Percentiles rank a stretch among this genome's conserved stretches.
Conservation (phyloP, 2,797 vertebrate species). For the Cossypha caffra region DNA sequence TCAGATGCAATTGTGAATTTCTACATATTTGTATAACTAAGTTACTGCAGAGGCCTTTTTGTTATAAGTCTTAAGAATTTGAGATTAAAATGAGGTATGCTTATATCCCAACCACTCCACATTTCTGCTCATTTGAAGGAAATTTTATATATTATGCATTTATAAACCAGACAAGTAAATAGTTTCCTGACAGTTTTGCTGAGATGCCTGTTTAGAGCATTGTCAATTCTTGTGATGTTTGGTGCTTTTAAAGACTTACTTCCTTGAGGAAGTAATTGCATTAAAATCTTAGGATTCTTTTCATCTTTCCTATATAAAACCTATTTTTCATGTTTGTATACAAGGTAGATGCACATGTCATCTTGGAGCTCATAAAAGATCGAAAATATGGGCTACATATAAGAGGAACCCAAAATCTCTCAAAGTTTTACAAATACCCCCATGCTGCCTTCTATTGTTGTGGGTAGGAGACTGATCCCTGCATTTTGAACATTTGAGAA, state of each 20-base stretch:
- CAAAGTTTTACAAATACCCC: not conserved
- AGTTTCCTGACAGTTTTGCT: not conserved
- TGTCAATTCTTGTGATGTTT: not conserved
- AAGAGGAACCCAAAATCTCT: not conserved
- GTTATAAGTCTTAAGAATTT: not conserved
- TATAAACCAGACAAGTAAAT: not conserved
- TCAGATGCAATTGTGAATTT: not conserved
- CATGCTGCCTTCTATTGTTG: not conserved
- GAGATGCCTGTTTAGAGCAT: not conserved
- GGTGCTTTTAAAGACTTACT: not conserved
- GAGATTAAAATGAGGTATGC: not conserved
- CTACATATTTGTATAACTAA: not conserved
- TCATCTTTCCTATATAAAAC: not conserved
- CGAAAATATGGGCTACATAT: not conserved
- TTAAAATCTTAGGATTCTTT: not conserved
- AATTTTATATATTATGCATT: not conserved
- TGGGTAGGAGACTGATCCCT: not conserved
- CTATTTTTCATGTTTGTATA: not conserved
- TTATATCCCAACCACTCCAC: not conserved
- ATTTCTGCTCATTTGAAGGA: not conserved
- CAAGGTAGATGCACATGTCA: not conserved
- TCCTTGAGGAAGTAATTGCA: not conserved
- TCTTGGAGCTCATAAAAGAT: not conserved
- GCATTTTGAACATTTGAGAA: not conserved
- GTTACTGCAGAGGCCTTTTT: not conserved